phyloP scores from a whole-genome alignment of 2,113 vertebrate genomes.

The Uropsilus gracilis region DNA sequence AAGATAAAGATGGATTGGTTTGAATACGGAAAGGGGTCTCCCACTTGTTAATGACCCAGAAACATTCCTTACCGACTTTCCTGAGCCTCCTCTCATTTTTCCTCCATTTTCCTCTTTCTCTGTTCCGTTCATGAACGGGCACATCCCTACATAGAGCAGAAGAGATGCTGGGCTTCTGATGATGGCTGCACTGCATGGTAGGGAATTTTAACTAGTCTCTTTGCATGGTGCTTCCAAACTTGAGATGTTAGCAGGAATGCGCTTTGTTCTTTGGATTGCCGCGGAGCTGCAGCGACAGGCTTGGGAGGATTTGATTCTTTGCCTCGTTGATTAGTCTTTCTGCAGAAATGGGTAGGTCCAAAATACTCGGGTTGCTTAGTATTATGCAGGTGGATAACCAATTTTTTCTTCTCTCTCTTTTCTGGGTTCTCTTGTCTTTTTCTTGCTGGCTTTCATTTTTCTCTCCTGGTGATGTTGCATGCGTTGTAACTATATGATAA shows the following conservation, averaged over 20 bases:
- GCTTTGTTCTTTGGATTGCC: slow-evolving; percentile 84
- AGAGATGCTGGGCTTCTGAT: slow-evolving; percentile 80
- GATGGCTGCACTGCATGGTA: slow-evolving; percentile 82
- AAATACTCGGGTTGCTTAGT: slow-evolving; percentile 71
- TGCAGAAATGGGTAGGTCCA: slow-evolving; percentile 87
- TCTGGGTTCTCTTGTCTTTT: neutral
- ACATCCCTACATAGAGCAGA: slow-evolving; percentile 81
- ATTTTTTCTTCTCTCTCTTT: slow-evolving; percentile 55
- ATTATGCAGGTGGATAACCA: slow-evolving; percentile 69
- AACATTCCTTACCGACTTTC: slow-evolving; percentile 83
- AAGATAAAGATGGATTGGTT: slow-evolving; percentile 86
- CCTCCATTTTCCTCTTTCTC: slow-evolving; percentile 84
- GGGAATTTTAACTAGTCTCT: slow-evolving; percentile 79
- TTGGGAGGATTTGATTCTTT: slow-evolving; percentile 81
- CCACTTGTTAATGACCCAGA: slow-evolving; percentile 85
- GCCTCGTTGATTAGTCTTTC: slow-evolving; percentile 83
- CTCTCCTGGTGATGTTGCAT: slow-evolving; percentile 73
- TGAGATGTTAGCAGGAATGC: slow-evolving; percentile 78
- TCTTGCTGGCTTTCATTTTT: rapidly evolving
- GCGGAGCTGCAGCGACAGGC: slow-evolving; percentile 80
- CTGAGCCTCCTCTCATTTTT: slow-evolving; percentile 82
- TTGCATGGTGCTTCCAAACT: slow-evolving; percentile 75
- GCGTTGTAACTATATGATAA: slow-evolving; percentile 61
- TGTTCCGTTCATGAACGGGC: slow-evolving; percentile 82
- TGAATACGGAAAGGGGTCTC: slow-evolving; percentile 83